Conservation (phyloP, 2,113 vertebrate species). For the Pluvianellus socialis region DNA sequence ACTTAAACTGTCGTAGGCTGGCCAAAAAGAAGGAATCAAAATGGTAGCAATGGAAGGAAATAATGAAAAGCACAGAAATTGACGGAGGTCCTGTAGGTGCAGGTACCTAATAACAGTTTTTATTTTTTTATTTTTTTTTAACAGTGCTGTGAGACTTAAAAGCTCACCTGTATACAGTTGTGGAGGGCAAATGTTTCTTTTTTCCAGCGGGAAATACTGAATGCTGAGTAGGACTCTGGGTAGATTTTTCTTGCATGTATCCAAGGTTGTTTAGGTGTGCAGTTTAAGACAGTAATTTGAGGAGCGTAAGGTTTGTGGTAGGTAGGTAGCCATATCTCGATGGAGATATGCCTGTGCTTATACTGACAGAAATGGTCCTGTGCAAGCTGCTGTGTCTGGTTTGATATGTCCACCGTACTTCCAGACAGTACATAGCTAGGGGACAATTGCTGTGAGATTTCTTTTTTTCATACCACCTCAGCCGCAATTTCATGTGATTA, state of each 20-base stretch:
- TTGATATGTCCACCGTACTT: neutral
- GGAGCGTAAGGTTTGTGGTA: neutral
- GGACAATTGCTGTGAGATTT: neutral
- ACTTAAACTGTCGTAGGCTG: neutral
- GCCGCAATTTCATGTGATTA: neutral
- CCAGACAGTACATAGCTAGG: neutral
- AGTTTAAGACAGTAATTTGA: neutral
- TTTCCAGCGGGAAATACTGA: neutral
- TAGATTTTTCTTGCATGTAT: neutral
- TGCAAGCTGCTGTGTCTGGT: neutral
- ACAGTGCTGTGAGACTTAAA: neutral
- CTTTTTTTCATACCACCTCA: neutral
- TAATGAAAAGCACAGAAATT: neutral
- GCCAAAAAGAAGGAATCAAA: neutral
- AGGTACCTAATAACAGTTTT: neutral
- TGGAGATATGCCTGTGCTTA: neutral
- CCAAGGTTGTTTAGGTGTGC: neutral
- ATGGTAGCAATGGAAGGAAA: neutral
- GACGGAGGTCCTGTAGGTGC: neutral
- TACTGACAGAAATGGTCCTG: accelerated
- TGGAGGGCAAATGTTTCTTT: neutral
- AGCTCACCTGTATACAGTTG: neutral
- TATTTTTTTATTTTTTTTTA: neutral
- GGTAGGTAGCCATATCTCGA: neutral
- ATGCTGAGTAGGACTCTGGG: neutral